Percentiles rank a stretch among this genome's conserved stretches.
phyloP scores from a whole-genome alignment of 1,140 invertebrate genomes.

The Drosophila nikananu region DNA sequence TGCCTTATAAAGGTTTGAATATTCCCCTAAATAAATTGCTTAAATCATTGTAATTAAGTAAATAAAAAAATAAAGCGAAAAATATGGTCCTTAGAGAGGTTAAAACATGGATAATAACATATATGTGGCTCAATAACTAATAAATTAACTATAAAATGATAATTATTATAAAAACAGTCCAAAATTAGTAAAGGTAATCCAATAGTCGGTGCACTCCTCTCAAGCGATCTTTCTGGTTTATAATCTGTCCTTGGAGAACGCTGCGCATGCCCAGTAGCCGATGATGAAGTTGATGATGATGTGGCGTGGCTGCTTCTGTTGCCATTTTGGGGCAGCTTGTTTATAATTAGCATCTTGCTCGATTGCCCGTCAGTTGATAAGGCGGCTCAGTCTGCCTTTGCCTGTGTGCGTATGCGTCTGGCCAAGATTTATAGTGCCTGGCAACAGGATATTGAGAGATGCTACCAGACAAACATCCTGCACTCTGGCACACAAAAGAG shows the following conservation, averaged over 20 bases:
- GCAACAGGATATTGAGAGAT: slow-evolving; percentile 80
- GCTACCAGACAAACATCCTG: slow-evolving; percentile 71
- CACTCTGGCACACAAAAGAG: slow-evolving; percentile 28
- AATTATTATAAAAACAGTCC: neutral
- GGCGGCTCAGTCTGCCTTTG: slow-evolving; percentile 14
- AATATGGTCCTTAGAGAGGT: neutral
- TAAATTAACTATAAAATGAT: neutral
- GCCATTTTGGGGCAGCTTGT: slow-evolving; percentile 63
- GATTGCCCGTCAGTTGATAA: slow-evolving; percentile 74
- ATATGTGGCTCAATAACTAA: neutral
- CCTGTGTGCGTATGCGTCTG: slow-evolving; percentile 12
- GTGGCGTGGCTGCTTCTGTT: slow-evolving; percentile 29
- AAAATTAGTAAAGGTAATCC: neutral
- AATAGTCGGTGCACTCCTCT: neutral
- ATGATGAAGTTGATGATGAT: slow-evolving; percentile 37
- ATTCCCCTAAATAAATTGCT: no score
- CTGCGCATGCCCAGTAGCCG: slow-evolving; percentile 76
- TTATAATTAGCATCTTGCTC: slow-evolving; percentile 81
- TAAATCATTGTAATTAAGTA: no score
- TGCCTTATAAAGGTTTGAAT: neutral
- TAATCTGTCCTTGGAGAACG: slow-evolving; percentile 33
- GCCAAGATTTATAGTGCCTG: slow-evolving; percentile 74
- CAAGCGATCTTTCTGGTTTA: slow-evolving; percentile 19
- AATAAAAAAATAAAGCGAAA: neutral
- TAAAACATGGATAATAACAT: neutral